Percentiles rank a stretch among this genome's conserved stretches.
These are phyloP conservation scores for Siniperca knerii DNA, from an alignment of 2,113 vertebrate species.

Conservation along the genomic window DNA sequence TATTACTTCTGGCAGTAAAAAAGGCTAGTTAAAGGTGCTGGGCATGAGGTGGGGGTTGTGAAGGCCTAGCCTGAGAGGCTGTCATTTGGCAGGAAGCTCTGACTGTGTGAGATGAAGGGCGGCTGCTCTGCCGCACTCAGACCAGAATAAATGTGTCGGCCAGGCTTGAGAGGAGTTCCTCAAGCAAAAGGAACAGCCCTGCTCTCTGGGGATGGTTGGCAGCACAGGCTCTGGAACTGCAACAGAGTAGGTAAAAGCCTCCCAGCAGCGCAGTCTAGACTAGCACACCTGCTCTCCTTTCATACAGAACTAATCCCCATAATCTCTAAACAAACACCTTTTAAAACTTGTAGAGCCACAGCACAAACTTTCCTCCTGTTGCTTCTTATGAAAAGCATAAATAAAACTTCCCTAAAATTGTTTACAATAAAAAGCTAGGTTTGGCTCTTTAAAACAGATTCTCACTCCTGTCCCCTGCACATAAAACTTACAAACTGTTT, in stretches of 20 bases:
- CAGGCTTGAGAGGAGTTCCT: slow-evolving; percentile 63
- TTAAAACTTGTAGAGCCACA: slow-evolving; percentile 27
- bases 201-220: slow-evolving; percentile 50
- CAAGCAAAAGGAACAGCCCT: slow-evolving; percentile 60
- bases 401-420: neutral
- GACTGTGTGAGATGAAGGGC: slow-evolving; percentile 54
- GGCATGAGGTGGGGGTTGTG: slow-evolving; percentile 28
- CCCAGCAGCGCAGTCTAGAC: slow-evolving; percentile 49
- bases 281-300: slow-evolving; percentile 53
- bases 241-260: slow-evolving; percentile 61
- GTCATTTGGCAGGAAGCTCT: slow-evolving; percentile 51
- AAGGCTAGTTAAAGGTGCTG: slow-evolving; percentile 62
- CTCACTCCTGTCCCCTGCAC: neutral
- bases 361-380: slow-evolving; percentile 23
- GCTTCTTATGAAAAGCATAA: neutral
- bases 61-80: slow-evolving; percentile 27
- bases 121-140: slow-evolving; percentile 55
- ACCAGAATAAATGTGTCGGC: slow-evolving; percentile 68
- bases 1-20: slow-evolving; percentile 64
- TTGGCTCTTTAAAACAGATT: slow-evolving; percentile 4
- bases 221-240: slow-evolving; percentile 41
- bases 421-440: neutral
- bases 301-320: slow-evolving; percentile 35
- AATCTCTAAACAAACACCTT: slow-evolving; percentile 50
- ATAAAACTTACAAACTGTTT: slow-evolving; percentile 27